A percentile compares a stretch with the other conserved stretches of the same genome.
Conservation (phyloP, 1,140 invertebrate genomes). For the Hermatobates lingyangjiaoensis region DNA sequence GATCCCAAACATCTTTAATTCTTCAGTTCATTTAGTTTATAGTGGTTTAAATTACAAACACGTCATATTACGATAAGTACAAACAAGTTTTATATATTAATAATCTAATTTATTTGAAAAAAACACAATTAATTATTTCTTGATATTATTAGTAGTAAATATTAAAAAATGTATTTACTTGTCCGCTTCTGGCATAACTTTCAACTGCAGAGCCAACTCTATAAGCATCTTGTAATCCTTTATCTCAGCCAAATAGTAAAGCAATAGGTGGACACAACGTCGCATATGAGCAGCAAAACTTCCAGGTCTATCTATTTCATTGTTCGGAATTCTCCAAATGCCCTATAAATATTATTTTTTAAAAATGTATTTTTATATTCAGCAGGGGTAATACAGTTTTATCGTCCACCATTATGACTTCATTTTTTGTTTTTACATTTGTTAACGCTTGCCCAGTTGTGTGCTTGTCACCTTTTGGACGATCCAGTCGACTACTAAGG, state of each 20-base stretch:
- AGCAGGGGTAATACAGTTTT: too few species aligned
- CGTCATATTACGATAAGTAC: background rate
- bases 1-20: background rate
- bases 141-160: background rate
- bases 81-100: background rate
- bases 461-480: too few species aligned
- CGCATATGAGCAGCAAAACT: constrained; percentile 83
- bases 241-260: constrained; percentile 58
- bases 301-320: constrained; percentile 78
- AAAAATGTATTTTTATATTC: constrained; percentile 2
- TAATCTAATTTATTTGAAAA: background rate
- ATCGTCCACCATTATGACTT: too few species aligned
- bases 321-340: constrained; percentile 74
- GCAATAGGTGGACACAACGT: constrained; percentile 54
- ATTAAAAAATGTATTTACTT: constrained; percentile 34
- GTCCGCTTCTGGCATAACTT: constrained; percentile 57
- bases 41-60: constrained; percentile 6
- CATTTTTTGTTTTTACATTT: too few species aligned
- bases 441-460: too few species aligned
- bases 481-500: too few species aligned
- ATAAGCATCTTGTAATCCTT: constrained; percentile 65
- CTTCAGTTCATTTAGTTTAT: background rate
- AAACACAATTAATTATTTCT: background rate
- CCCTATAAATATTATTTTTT: constrained; percentile 31
- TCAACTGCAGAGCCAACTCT: constrained; percentile 56